Evolutionary conservation across 2,888 invertebrate species (phyloP), one percentile per base, ranked within the genome.

Genomic region (Panzeria rudis): DNA sequence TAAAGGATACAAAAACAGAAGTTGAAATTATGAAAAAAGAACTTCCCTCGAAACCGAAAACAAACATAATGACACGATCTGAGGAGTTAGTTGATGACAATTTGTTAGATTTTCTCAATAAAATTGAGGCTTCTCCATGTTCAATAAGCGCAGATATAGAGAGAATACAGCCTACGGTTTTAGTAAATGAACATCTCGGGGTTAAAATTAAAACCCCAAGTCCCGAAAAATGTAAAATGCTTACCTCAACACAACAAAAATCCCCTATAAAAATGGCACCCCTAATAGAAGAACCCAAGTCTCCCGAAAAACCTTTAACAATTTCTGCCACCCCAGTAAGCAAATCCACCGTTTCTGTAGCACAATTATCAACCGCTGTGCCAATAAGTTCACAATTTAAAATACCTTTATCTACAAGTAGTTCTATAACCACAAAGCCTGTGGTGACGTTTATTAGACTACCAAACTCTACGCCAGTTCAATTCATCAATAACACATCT

Each of bases 161-260:
- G 52, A 90, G 90, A 69, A 90, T 92, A 94, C 92, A 87, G 90
- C 93, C 90, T 15, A 91, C 91, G 1, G 89, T 92, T 3, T 78
- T 90, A 29, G 90, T 91, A 5, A 88, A 89, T 0, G 90, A 90
- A 66, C 83, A 87, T 5, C 9, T 87, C 2, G 11, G 62, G 6
- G 68, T 82, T 62, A 79, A 80, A 82, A 59, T 73, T n/a, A 80
- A 75, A 64, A 75, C 76, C n/a, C 79, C 69, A 20, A 86, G 81
- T 44, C 86, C 81, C 5, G 79, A 23, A 29, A 87, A 86, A 62
- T 11, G 4, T 52, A 52, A 56, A 75, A 3, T 41, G 1, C 20
- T 56, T 20, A 23, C 47, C n/a, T 8, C 17, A 13, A 11, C 15
- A 35, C 44, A 35, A 9, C 73, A 41, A 75, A 69, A 29, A 29